phyloP scores from a whole-genome alignment of 92 coral and sea anemone species.

The Nematostella vectensis region DNA sequence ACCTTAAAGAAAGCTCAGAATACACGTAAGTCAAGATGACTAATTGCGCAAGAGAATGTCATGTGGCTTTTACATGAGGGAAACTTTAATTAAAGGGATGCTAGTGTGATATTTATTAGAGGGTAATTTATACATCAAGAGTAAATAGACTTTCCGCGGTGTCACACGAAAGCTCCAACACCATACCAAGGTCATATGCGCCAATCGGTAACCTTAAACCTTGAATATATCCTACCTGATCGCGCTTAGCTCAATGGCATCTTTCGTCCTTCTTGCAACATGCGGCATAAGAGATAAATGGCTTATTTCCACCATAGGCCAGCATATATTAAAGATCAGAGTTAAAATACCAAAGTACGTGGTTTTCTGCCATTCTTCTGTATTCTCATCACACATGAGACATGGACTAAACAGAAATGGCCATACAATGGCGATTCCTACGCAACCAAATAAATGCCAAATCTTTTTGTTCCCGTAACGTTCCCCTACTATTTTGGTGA shows the following conservation, averaged over 20 bases:
- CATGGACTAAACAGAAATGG: slow-evolving; percentile 80
- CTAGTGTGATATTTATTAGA: no score
- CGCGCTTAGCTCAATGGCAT: slow-evolving; percentile 67
- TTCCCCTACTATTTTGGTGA: slow-evolving; percentile 45
- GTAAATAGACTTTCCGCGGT: no score
- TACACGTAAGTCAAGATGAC: no score
- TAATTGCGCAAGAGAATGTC: no score
- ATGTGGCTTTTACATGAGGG: no score
- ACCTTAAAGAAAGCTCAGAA: no score
- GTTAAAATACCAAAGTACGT: slow-evolving; percentile 54
- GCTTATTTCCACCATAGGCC: slow-evolving; percentile 93
- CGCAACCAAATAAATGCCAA: slow-evolving; percentile 76
- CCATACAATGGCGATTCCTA: slow-evolving; percentile 71
- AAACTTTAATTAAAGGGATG: no score
- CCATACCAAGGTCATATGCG: no score
- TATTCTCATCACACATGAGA: slow-evolving; percentile 41
- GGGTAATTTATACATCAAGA: no score
- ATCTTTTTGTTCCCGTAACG: slow-evolving; percentile 72
- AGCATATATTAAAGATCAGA: slow-evolving; percentile 55
- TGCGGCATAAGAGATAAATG: slow-evolving; percentile 78
- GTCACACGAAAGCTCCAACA: no score
- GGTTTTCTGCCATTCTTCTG: slow-evolving; percentile 49
- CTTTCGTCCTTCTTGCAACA: slow-evolving; percentile 68
- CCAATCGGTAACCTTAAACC: no score
- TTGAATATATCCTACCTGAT: slow-evolving; percentile 69